Base-by-base conservation (phyloP, 2,113 vertebrate genomes). In the Peromyscus californicus region DNA sequence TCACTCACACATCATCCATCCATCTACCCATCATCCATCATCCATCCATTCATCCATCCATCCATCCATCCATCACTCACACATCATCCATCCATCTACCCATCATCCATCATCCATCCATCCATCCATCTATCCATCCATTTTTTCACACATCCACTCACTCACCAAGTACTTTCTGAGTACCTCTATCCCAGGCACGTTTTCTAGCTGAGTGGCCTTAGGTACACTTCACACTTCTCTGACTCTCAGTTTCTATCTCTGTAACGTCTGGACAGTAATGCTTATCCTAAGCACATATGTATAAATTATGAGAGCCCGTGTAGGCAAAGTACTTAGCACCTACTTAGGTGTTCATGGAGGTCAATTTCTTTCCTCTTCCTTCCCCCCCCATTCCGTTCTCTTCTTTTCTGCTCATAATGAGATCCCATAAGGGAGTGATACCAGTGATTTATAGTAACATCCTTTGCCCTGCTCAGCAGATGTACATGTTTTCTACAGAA, bases 231-330 rank as follows among this genome's bases (percentile, higher is more conserved):
- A 3, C 7, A 1, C 24, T 78, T 70, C 69, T 57, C 39, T 24
- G 76, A 84, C 57, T 87, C 92, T 76, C 95, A 54, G 54, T 70
- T 80, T 90, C 96, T 19, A 69, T 7, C 29, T 86, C 63, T 42
- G 19, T 42, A 33, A 67, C 65, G 80, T 1, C 16, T 29, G 57
- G 61, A 21, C 1, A 10, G 74, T 4, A 87, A 51, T 39, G 57
- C 67, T 57, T 29, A 39, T 4, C 31, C 33, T 84, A 51, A 83
- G 0, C 42, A 26, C 31, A 24, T 7, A 13, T 12, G 11, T 24
- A 11, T 70, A 45, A 76, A 29, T 7, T 33, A 21, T 0, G 7
- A 3, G 67, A 63, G 29, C 63, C 75, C 75, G 12, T 11, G 36
- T n/a, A 10, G 57, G 17, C 5, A 61, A 72, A 4, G 26, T 15